Percentiles rank a stretch among this genome's conserved stretches.
Evolutionary conservation across 2,888 invertebrate genomes (phyloP).

Genomic region (Pediacus dermestoides): DNA sequence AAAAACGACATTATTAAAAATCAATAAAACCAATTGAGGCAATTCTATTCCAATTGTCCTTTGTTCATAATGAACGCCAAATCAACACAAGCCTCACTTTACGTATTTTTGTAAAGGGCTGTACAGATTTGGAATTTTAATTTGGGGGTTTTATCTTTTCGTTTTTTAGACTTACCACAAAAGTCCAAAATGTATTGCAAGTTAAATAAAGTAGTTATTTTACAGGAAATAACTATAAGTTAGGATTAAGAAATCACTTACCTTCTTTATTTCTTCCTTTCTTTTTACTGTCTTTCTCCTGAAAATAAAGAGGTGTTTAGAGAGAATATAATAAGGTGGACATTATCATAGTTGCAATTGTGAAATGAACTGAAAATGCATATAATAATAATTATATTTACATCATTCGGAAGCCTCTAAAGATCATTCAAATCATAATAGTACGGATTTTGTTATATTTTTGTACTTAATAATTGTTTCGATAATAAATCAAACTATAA

Average conservation of each 20-base stretch:
- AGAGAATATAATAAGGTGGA: constrained; percentile 12
- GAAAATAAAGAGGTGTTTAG: constrained; percentile 46
- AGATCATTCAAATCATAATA: too few relatives aligned
- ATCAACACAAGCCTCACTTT: constrained; percentile 22
- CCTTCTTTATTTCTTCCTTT: constrained; percentile 89
- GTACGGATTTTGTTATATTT: too few relatives aligned
- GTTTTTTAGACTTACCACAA: constrained; percentile 40
- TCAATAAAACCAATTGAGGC: constrained; percentile 7
- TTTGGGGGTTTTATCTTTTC: background rate
- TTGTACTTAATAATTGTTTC: too few relatives aligned
- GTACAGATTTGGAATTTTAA: constrained; percentile 24
- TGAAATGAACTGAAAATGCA: too few relatives aligned
- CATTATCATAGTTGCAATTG: too few relatives aligned
- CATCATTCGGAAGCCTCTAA: too few relatives aligned
- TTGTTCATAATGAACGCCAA: too few relatives aligned
- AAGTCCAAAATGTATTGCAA: constrained; percentile 38
- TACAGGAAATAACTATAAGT: constrained; percentile 24
- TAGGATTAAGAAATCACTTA: constrained; percentile 50
- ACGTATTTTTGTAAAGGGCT: constrained; percentile 12
- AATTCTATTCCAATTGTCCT: background rate
- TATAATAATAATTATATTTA: too few relatives aligned
- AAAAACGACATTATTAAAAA: constrained; percentile 15
- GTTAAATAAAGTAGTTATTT: constrained; percentile 37
- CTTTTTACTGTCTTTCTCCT: constrained; percentile 84
- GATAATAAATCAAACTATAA: too few relatives aligned